phyloP scores from a whole-genome alignment of 2,888 invertebrate species.

The Nebria salina region DNA sequence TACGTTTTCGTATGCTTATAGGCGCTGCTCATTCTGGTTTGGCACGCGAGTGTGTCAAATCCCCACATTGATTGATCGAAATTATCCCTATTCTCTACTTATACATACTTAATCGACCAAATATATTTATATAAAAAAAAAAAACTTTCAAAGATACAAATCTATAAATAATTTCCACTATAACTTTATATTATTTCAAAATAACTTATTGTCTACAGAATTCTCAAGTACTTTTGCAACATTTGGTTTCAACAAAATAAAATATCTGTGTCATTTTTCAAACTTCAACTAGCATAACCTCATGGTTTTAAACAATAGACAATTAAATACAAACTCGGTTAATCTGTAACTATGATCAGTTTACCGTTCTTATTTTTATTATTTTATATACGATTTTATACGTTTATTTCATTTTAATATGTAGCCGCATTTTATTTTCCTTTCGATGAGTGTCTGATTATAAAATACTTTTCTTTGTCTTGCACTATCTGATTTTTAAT shows the following conservation, averaged over 20 bases:
- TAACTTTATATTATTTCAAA: background rate
- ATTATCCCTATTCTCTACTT: conserved; percentile 26
- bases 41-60: conserved; percentile 33
- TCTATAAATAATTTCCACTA: background rate
- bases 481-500: background rate
- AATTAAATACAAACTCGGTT: conserved; percentile 5
- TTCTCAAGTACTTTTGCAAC: background rate
- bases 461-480: background rate
- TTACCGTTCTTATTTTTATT: background rate
- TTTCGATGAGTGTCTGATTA: background rate
- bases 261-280: background rate
- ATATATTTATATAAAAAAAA: background rate
- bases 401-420: background rate
- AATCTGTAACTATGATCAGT: background rate
- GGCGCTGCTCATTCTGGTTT: conserved; percentile 9
- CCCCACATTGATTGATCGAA: conserved; percentile 43
- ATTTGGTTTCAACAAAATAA: background rate
- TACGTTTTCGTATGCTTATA: background rate
- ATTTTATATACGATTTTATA: background rate
- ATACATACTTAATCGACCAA: background rate
- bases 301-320: conserved; percentile 16
- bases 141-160: background rate
- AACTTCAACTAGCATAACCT: background rate
- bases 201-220: background rate
- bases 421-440: background rate